Evolutionary conservation across 2,888 invertebrate species (phyloP), one percentile per base, ranked within the genome.

Genomic region (Apoderus coryli): DNA sequence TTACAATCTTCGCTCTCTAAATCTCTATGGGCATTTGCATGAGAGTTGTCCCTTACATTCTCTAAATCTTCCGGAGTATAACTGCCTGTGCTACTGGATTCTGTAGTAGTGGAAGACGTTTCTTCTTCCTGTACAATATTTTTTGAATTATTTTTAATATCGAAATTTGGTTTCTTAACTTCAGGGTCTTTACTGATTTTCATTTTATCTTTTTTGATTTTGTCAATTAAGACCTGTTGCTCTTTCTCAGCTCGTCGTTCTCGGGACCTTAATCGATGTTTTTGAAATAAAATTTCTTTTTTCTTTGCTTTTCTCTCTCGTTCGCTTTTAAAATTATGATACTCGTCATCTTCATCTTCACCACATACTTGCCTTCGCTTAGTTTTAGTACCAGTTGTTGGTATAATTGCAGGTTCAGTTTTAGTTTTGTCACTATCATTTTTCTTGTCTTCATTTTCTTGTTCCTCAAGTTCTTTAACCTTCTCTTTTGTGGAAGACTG

Each of bases 41-140:
- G n/a, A n/a, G n/a, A n/a, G n/a, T n/a, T n/a, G n/a, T n/a, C n/a
- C n/a, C n/a, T n/a, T n/a, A n/a, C n/a, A n/a, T n/a, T n/a, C n/a
- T n/a, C n/a, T n/a, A n/a, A n/a, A n/a, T n/a, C n/a, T n/a, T n/a
- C n/a, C n/a, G n/a, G n/a, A n/a, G n/a, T n/a, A n/a, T 38, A 40
- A 28, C 42, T 42, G 15, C 38, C 33, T 36, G 47, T 47, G 27
- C 73, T 74, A 25, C 74, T 75, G 42, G 73, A 72, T 47, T 76
- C 76, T 3, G 76, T 76, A 4, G 74, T 75, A 2, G 73, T 74
- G 1, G 76, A 76, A 5, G 74, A 76, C 2, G 72, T 69, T 44
- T 77, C 76, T 47, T 75, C 75, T 47, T 72, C 72, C 23, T 61
- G 63, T 39, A 58, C 57, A 41, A 25, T 24, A 37, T 41, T 47